Conservation (phyloP, 2,113 vertebrate species). For the Ascaphus truei region DNA sequence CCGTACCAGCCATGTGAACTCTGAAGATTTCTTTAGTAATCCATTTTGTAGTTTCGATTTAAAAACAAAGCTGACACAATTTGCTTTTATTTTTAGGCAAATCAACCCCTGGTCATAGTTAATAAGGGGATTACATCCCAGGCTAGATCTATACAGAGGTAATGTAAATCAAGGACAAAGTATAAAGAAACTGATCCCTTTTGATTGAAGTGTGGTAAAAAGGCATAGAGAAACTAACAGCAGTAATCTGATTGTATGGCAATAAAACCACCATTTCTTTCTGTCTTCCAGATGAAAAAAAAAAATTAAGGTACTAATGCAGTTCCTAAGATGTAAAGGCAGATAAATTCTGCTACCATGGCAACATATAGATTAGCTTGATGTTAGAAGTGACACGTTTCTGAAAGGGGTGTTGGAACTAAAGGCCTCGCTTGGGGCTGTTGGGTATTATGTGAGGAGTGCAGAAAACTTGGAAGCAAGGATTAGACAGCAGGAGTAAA, state of each 20-base stretch:
- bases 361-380: constrained; percentile 77
- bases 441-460: constrained; percentile 66
- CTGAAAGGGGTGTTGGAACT: constrained; percentile 63
- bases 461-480: constrained; percentile 60
- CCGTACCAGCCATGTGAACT: constrained; percentile 74
- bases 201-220: constrained; percentile 83
- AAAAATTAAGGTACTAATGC: constrained; percentile 70
- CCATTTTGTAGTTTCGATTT: constrained; percentile 91
- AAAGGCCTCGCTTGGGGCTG: constrained; percentile 68
- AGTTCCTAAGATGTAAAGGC: constrained; percentile 71
- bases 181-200: constrained; percentile 87
- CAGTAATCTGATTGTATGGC: constrained; percentile 79
- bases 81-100: constrained; percentile 91
- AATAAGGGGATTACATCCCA: constrained; percentile 98
- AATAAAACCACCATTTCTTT: constrained; percentile 73
- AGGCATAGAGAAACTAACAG: constrained; percentile 71
- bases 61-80: constrained; percentile 96
- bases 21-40: constrained; percentile 83
- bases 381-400: constrained; percentile 73
- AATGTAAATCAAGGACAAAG: constrained; percentile 76
- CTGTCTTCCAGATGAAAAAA: constrained; percentile 68
- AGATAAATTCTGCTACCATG: constrained; percentile 71
- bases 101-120: constrained; percentile 81
- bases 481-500: constrained; percentile 68
- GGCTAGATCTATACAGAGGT: constrained; percentile 88